Conservation (phyloP, 92 coral and sea anemone species). For the Meandrina meandrites region DNA sequence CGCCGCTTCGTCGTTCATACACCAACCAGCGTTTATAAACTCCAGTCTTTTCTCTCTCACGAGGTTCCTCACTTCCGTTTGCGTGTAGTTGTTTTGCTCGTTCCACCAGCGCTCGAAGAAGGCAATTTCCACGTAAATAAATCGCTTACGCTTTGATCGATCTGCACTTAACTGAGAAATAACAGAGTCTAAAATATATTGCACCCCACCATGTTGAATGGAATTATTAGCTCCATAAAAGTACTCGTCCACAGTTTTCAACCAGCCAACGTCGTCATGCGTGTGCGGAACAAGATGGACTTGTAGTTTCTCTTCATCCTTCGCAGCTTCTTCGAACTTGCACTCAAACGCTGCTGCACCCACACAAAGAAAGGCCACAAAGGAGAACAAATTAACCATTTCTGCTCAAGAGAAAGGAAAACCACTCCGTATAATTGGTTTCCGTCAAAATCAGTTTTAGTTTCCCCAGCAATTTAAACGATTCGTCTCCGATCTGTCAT, state of each 20-base stretch:
- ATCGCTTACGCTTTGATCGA: constrained; percentile 68
- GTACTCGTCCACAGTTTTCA: constrained; percentile 92
- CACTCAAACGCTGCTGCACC: constrained; percentile 51
- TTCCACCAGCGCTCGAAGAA: constrained; percentile 97
- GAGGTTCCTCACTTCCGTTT: constrained; percentile 72
- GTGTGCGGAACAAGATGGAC: constrained; percentile 94
- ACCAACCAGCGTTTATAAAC: constrained; percentile 97
- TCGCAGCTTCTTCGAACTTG: constrained; percentile 11
- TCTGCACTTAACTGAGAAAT: constrained; percentile 83
- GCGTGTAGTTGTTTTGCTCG: constrained; percentile 66
- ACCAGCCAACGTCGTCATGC: constrained; percentile 96
- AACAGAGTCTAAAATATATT: constrained; percentile 94
- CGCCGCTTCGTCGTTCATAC: constrained; percentile 97
- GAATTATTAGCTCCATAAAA: constrained; percentile 87
- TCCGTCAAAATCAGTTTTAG: no score
- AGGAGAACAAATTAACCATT: not conserved
- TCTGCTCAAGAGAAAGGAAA: not conserved
- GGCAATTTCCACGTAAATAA: constrained; percentile 96
- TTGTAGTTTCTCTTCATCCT: constrained; percentile 62
- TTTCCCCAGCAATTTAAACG: no score
- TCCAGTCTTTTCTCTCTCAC: constrained; percentile 75
- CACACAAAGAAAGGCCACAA: not conserved
- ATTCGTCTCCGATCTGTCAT: not conserved
- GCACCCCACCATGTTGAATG: constrained; percentile 95
- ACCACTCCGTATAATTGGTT: no score